phyloP scores from a whole-genome alignment of 1,140 invertebrate species.

The Drosophila littoralis region DNA sequence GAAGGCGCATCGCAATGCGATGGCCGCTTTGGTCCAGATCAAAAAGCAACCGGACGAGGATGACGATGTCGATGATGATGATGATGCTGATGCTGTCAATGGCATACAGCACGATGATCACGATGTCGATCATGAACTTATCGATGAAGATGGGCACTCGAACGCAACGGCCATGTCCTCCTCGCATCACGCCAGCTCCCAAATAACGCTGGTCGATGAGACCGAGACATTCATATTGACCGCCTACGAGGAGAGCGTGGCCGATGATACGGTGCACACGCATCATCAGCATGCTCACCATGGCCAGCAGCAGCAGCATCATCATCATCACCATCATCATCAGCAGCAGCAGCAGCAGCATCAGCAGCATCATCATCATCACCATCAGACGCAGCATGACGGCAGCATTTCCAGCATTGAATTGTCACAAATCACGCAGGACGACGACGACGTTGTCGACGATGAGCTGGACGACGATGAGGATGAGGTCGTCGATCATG shows the following conservation, averaged over 20 bases:
- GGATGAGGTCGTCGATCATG: constrained; percentile 57
- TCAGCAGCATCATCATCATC: constrained; percentile 53
- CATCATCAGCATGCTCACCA: constrained; percentile 57
- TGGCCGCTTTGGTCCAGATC: constrained; percentile 36
- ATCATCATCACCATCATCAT: constrained; percentile 44
- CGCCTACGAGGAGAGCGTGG: constrained; percentile 77
- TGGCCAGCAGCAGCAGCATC: constrained; percentile 53
- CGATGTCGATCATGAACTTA: constrained; percentile 49
- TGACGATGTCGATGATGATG: constrained; percentile 26
- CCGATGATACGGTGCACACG: constrained; percentile 67
- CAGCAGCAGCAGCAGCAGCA: constrained; percentile 65
- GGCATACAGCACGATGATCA: constrained; percentile 29
- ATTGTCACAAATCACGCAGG: constrained; percentile 66
- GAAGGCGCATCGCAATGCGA: constrained; percentile 68
- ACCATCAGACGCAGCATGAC: constrained; percentile 67
- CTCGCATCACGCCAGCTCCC: constrained; percentile 60
- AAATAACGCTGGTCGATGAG: constrained; percentile 74
- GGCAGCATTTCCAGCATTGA: constrained; percentile 78
- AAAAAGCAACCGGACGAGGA: constrained; percentile 36
- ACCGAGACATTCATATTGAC: constrained; percentile 76
- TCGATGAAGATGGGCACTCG: constrained; percentile 65
- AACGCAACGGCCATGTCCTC: constrained; percentile 53
- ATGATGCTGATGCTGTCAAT: constrained; percentile 31
- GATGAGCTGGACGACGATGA: constrained; percentile 69
- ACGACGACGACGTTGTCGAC: constrained; percentile 65